Percentiles rank a stretch among this genome's conserved stretches.
phyloP scores from a whole-genome alignment of 2,113 vertebrate species.

The Bubo blakistoni region DNA sequence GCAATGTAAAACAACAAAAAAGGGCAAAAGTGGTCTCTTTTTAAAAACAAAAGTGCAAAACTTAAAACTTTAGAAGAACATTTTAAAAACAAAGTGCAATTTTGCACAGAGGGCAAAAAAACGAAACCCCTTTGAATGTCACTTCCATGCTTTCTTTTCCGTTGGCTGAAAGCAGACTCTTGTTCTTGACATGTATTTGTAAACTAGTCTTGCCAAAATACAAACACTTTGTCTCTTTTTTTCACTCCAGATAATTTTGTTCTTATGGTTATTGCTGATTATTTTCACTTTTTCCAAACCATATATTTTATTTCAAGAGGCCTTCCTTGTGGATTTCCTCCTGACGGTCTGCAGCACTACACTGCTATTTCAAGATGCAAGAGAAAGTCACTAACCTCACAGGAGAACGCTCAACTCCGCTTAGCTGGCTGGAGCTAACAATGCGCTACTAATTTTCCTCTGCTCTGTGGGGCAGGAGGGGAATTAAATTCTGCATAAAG shows the following conservation, averaged over 20 bases:
- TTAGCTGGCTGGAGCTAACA: conserved; percentile 68
- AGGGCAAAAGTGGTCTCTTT: background rate
- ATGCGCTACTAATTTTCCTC: conserved; percentile 63
- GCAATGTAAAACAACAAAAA: conserved; percentile 8
- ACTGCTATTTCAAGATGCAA: conserved; percentile 57
- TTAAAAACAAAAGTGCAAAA: conserved; percentile 31
- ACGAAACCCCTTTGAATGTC: conserved; percentile 47
- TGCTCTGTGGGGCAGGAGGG: conserved; percentile 56
- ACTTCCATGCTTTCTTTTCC: conserved; percentile 59
- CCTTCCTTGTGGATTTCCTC: conserved; percentile 70
- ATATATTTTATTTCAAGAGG: conserved; percentile 67
- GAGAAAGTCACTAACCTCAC: conserved; percentile 57
- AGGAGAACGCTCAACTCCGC: conserved; percentile 53
- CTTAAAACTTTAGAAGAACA: background rate
- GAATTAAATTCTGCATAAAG: conserved; percentile 75
- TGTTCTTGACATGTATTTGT: conserved; percentile 63
- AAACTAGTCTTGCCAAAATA: conserved; percentile 70
- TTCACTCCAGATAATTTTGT: conserved; percentile 43
- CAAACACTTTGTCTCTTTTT: background rate
- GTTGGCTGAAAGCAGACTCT: conserved; percentile 44
- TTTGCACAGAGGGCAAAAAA: conserved; percentile 51
- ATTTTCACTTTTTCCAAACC: conserved; percentile 33
- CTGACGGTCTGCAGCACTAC: conserved; percentile 66
- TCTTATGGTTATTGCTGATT: conserved; percentile 35
- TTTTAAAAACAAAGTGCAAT: conserved; percentile 35